Conservation (phyloP, 2,113 vertebrate species). For the Calonectris borealis region DNA sequence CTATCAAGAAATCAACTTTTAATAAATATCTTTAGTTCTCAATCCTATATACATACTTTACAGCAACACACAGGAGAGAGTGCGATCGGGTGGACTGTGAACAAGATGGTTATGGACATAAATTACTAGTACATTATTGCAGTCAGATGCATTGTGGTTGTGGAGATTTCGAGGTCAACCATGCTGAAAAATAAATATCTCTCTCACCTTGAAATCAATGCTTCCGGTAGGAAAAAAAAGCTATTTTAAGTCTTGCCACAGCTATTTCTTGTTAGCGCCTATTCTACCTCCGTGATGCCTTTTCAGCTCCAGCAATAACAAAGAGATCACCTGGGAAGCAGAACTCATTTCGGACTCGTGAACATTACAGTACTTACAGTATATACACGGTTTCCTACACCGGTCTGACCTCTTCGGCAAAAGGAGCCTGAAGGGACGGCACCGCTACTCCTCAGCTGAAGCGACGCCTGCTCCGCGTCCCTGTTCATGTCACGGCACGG, state of each 20-base stretch:
- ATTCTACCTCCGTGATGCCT: background rate
- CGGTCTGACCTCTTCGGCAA: background rate
- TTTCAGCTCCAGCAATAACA: background rate
- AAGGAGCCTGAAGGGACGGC: background rate
- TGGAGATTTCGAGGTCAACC: slow-evolving; percentile 59
- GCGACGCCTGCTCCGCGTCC: background rate
- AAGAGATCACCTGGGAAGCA: background rate
- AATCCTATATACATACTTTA: slow-evolving; percentile 91
- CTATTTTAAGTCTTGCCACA: background rate
- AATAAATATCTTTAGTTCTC: slow-evolving; percentile 93
- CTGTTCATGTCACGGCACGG: background rate
- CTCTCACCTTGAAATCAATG: slow-evolving; percentile 39
- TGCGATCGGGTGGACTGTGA: slow-evolving; percentile 65
- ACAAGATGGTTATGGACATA: slow-evolving; percentile 62
- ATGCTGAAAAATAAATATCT: slow-evolving; percentile 74
- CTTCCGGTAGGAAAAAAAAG: background rate
- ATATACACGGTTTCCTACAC: background rate
- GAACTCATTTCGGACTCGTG: background rate
- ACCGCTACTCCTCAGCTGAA: background rate
- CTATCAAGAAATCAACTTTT: slow-evolving; percentile 77
- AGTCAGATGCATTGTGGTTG: slow-evolving; percentile 84
- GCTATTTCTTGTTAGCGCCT: background rate
- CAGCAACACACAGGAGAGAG: slow-evolving; percentile 78
- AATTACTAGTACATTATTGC: slow-evolving; percentile 77
- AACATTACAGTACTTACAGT: background rate